Base-by-base conservation (phyloP, 2,797 vertebrate species). In the Taeniopygia guttata region DNA sequence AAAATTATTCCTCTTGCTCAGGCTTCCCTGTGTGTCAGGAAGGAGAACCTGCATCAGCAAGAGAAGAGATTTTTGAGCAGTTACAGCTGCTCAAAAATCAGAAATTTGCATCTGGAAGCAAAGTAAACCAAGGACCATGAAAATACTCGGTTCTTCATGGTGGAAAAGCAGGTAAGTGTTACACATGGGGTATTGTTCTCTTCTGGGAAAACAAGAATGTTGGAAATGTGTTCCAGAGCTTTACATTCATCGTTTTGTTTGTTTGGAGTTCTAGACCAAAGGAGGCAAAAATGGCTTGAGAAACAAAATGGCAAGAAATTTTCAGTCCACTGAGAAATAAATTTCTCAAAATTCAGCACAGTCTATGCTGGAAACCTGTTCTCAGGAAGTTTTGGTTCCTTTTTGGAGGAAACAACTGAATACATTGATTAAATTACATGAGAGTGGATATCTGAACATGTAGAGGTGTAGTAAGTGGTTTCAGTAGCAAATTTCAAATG, bases 141-240 rank as follows among this genome's bases (percentile, higher is more conserved):
- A 88, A 58, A 66, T 23, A 30, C 7, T 69, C 5, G 0, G 5
- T 17, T 77, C 58, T 52, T 42, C n/a, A 4, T 0, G 0, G 5
- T 66, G 21, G 32, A 67, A 49, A 73, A 76, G 7, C 30, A 70
- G 32, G 14, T 17, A 4, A 64, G 52, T 23, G 13, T 16, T 23
- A 14, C 11, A 23, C 7, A 20, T 14, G 23, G 26, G 19, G 3
- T n/a, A 19, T 27, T 64, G 9, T 14, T 32, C 32, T 48, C 3
- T 52, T 54, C 27, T 56, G 64, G 20, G 29, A 40, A 49, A 55
- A 55, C 3, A 54, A 25, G 6, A 12, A 9, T 7, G 8, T 7
- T 36, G 25, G 49, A 48, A 48, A 48, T 6, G 1, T 19, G 5
- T 40, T 55, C 34, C 48, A 77, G 64, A 48, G 14, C 13, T 78